Percentiles rank a stretch among this genome's conserved stretches.
phyloP scores from a whole-genome alignment of 2,888 invertebrate genomes.

The Blera fallax region DNA sequence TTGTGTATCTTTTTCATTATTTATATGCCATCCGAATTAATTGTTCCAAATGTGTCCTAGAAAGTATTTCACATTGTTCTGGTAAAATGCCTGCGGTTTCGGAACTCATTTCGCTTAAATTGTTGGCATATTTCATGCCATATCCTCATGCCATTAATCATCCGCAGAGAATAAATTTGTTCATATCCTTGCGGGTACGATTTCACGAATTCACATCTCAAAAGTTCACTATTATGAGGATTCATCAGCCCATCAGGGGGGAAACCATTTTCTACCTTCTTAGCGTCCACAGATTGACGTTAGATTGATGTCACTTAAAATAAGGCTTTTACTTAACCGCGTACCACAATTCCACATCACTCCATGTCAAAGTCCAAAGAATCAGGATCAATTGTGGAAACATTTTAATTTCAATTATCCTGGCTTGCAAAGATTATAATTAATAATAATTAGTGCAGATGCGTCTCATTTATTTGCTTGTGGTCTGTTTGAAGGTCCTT shows the following conservation, averaged over 20 bases:
- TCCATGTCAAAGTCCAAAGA: background rate
- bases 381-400: background rate
- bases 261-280: background rate
- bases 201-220: background rate
- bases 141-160: conserved; percentile 37
- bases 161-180: background rate
- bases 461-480: background rate
- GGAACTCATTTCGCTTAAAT: conserved; percentile 10
- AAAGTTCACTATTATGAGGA: background rate
- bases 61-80: conserved; percentile 9
- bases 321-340: too few relatives aligned
- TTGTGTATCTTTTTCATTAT: background rate
- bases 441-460: background rate
- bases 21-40: conserved; percentile 7
- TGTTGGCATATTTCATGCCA: conserved; percentile 12
- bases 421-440: background rate
- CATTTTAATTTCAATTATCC: conserved; percentile 19
- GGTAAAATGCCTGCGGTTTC: conserved; percentile 36
- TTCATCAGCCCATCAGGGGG: background rate
- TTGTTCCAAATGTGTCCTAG: conserved; percentile 33
- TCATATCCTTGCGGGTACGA: background rate
- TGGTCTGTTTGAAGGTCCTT: conserved; percentile 21
- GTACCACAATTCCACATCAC: background rate
- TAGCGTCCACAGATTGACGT: background rate
- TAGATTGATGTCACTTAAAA: background rate